These are phyloP conservation scores for Pristionchus entomophagus DNA, from an alignment of 2,888 invertebrate species.

Conservation along the genomic window DNA sequence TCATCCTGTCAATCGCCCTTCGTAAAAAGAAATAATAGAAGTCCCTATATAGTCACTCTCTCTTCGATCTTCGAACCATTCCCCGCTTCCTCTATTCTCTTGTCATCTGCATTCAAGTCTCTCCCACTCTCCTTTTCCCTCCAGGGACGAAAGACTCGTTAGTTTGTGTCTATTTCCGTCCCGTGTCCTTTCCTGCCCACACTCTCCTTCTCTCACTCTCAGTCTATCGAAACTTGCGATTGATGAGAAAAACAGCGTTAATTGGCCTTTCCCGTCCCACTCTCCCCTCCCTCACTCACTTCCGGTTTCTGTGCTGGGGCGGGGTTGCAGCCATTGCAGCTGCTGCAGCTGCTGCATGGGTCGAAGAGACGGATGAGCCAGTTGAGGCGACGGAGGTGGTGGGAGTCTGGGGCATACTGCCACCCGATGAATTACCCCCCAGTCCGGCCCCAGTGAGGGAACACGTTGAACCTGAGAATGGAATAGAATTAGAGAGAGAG, in stretches of 20 bases:
- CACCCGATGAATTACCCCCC: neutral
- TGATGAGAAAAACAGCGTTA: neutral
- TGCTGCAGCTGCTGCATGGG: conserved; percentile 32
- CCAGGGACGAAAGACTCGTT: neutral
- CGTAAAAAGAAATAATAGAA: conserved; percentile 24
- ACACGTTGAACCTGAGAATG: conserved; percentile 32
- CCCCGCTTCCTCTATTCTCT: neutral
- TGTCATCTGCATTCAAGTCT: conserved; percentile 2
- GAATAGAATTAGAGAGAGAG: neutral
- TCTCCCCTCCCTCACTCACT: neutral
- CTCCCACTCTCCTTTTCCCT: neutral
- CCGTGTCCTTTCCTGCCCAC: neutral
- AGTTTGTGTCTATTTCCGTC: neutral
- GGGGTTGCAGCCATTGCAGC: conserved; percentile 33
- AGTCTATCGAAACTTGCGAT: neutral
- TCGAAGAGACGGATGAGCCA: conserved; percentile 46
- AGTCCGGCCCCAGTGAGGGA: conserved; percentile 29
- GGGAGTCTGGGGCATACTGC: conserved; percentile 58
- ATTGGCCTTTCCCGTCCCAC: neutral
- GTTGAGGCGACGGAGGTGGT: conserved; percentile 51
- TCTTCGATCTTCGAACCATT: neutral
- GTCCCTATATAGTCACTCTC: neutral
- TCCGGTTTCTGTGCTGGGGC: conserved; percentile 1
- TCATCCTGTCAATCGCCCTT: neutral
- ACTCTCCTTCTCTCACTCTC: neutral